A percentile compares a stretch with the other conserved stretches of the same genome.
Evolutionary conservation across 2,113 vertebrate genomes (phyloP).

Genomic region (Tragelaphus buxtoni): DNA sequence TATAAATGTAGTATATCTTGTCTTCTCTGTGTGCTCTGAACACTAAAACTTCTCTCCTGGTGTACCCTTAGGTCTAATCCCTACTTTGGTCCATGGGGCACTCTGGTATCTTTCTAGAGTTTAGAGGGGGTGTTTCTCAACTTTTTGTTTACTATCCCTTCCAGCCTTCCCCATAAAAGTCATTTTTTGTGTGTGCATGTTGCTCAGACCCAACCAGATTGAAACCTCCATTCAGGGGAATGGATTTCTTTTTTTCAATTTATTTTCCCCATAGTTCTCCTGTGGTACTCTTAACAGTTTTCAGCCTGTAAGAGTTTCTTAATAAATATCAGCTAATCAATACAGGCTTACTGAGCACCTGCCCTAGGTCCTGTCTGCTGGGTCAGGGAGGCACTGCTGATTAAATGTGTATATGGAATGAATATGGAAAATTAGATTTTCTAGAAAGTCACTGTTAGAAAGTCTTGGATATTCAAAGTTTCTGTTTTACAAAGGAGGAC

Average conservation of each 20-base stretch:
- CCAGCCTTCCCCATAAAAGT: background rate
- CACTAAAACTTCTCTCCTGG: background rate
- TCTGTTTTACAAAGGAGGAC: background rate
- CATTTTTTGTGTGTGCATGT: background rate
- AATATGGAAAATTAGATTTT: background rate
- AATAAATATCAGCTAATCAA: background rate
- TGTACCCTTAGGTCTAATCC: background rate
- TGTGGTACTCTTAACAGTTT: background rate
- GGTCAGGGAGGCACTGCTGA: background rate
- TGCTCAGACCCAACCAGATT: background rate
- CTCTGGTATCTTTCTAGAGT: background rate
- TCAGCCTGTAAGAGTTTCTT: background rate
- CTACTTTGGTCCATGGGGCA: background rate
- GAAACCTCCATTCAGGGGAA: background rate
- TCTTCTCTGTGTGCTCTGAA: background rate
- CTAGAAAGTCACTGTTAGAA: background rate
- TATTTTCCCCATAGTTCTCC: background rate
- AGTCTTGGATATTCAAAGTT: background rate
- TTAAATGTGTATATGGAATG: background rate
- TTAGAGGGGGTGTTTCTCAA: background rate
- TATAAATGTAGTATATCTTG: background rate
- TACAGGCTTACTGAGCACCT: background rate
- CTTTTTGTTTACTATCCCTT: background rate
- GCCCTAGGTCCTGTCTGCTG: background rate
- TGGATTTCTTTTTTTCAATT: background rate